Base-by-base conservation (phyloP, 2,888 invertebrate genomes). In the Phaedon cochleariae region DNA sequence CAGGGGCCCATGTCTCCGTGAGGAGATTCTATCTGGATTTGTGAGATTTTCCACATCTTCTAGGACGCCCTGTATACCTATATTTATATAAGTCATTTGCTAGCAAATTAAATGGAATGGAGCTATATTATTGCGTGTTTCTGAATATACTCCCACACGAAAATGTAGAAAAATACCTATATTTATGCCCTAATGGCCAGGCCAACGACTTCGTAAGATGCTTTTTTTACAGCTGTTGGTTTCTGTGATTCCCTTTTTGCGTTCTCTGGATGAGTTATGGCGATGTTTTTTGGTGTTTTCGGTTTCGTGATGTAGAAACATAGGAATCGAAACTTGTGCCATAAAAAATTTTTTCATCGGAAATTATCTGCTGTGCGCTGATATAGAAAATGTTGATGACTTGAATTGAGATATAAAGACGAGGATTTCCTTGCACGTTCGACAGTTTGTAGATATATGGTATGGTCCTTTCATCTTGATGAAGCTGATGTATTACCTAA, bases 151-250 rank as follows among this genome's bases (percentile, higher is more conserved):
- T n/a, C 41, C 41, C 15, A 41, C 41, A 41, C 41, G 41, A 41
- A 41, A 41, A n/a, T 15, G 15, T 6, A 12, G 41, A 41, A 41
- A 34, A 34, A 5, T 34, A 34, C 31, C 31, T 34, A 9, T 41
- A 41, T 41, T 41, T 41, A 41, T 41, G 41, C 15, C 41, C 41
- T 41, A 41, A 41, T 41, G 41, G 41, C 15, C 41, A 15, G 15
- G 15, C 3, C 15, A 41, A 41, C 41, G 41, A 41, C 41, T 41
- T 41, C 55, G 21, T 21, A 55, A 55, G 55, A 55, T 55, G 55
- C 37, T 55, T 55, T 54, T 34, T 55, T 55, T 22, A 55, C 55
- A 55, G 37, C 55, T 55, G 55, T 55, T 41, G 10, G 55, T 55
- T 55, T 26, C 37, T 41, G 55, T n/a, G 18, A 18, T 53, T 31